Percentiles rank a stretch among this genome's conserved stretches.
phyloP scores from a whole-genome alignment of 2,797 vertebrate species.

The Graptemys geographica region DNA sequence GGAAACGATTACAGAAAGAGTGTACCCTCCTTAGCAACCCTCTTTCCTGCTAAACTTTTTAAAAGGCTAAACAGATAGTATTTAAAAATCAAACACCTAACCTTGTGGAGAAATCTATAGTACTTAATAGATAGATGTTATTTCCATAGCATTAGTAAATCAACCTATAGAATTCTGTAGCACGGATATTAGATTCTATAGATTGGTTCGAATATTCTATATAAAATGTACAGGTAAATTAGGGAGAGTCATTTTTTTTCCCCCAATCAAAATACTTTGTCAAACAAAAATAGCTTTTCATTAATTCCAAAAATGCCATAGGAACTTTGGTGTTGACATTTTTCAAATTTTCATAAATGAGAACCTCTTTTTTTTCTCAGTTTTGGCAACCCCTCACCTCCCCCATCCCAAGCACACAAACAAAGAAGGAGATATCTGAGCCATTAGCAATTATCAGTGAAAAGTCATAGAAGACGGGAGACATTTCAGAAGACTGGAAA shows the following conservation, averaged over 20 bases:
- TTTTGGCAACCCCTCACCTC: not conserved
- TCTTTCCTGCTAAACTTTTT: not conserved
- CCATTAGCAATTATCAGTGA: too few relatives aligned
- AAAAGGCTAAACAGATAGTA: not conserved
- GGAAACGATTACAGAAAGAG: not conserved
- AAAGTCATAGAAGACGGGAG: too few relatives aligned
- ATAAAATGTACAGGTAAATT: not conserved
- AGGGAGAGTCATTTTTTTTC: not conserved
- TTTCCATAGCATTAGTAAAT: slow-evolving; percentile 2
- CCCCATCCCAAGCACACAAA: not conserved
- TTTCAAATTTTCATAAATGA: not conserved
- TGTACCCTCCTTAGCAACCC: not conserved
- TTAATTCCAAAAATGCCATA: not conserved
- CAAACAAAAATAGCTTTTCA: slow-evolving; percentile 3
- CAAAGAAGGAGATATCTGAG: not conserved
- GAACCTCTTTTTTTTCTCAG: not conserved
- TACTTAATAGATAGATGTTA: not conserved
- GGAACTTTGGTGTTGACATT: not conserved
- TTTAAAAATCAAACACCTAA: not conserved
- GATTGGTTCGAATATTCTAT: not conserved
- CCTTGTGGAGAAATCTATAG: not conserved
- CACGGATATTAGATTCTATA: not conserved
- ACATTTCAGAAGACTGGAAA: too few relatives aligned
- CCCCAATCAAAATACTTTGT: not conserved
- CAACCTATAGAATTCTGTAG: not conserved